Conservation (phyloP, 2,113 vertebrate species). For the Pseudopipra pipra region DNA sequence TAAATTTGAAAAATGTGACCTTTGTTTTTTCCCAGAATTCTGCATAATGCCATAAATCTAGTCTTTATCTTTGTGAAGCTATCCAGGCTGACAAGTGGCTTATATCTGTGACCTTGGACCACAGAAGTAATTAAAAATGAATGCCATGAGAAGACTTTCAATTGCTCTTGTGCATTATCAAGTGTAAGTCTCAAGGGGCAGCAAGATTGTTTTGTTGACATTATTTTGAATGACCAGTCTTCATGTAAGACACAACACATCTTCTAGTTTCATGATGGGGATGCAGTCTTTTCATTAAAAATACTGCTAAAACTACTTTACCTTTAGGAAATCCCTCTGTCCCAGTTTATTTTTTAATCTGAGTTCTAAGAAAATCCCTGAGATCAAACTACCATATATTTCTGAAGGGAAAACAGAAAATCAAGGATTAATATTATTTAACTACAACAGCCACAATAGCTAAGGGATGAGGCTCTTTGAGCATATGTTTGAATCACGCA, state of each 20-base stretch:
- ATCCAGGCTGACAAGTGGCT: conserved; percentile 50
- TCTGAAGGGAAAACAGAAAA: neutral
- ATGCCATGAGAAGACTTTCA: conserved; percentile 53
- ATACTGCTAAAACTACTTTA: neutral
- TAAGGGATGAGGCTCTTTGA: neutral
- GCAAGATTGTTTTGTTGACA: neutral
- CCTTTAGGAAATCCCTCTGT: neutral
- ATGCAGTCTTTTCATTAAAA: neutral
- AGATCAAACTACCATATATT: conserved; percentile 1
- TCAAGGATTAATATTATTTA: conserved; percentile 1
- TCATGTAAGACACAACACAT: neutral
- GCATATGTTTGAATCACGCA: neutral
- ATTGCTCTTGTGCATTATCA: conserved; percentile 44
- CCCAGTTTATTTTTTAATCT: conserved; percentile 11
- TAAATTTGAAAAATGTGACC: conserved; percentile 44
- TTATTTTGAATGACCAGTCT: neutral
- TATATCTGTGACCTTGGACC: conserved; percentile 36
- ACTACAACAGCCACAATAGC: neutral
- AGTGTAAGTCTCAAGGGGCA: conserved; percentile 5
- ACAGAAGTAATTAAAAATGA: conserved; percentile 59
- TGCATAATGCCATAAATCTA: conserved; percentile 9
- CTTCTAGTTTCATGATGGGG: neutral
- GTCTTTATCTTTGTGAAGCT: conserved; percentile 47
- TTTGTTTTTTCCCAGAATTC: conserved; percentile 41
- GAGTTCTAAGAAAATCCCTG: conserved; percentile 6